These are phyloP conservation scores for Temnothorax curvispinosus DNA, from an alignment of 1,140 invertebrate genomes.

Conservation along the genomic window DNA sequence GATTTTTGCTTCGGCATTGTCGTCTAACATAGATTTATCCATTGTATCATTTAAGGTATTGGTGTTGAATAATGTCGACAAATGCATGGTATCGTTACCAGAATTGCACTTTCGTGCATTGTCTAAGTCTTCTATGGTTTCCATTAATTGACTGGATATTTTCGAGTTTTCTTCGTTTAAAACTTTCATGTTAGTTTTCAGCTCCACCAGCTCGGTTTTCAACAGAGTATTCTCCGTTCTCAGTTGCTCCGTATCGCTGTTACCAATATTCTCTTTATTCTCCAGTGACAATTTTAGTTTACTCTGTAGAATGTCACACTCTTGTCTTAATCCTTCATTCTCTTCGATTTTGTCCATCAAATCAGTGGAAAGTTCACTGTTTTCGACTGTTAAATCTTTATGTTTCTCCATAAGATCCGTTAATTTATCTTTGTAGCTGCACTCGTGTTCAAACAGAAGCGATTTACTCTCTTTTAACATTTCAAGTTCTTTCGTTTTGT, in stretches of 20 bases:
- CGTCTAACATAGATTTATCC: conserved; percentile 53
- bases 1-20: conserved; percentile 59
- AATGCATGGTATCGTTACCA: not conserved
- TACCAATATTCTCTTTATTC: not conserved
- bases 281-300: conserved; percentile 35
- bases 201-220: conserved; percentile 45
- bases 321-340: conserved; percentile 46
- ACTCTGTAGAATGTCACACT: conserved; percentile 31
- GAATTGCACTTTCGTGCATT: conserved; percentile 52
- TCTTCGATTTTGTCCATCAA: conserved; percentile 63
- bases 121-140: conserved; percentile 42
- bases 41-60: conserved; percentile 55
- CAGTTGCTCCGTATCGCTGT: conserved; percentile 40
- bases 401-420: conserved; percentile 47
- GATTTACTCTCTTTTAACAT: conserved; percentile 71
- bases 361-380: conserved; percentile 57
- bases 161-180: conserved; percentile 60
- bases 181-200: conserved; percentile 53
- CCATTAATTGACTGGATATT: conserved; percentile 59
- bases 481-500: conserved; percentile 65
- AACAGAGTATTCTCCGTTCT: conserved; percentile 52
- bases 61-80: not conserved
- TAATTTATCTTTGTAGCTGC: conserved; percentile 50
- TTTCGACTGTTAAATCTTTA: conserved; percentile 29
- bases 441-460: conserved; percentile 60